phyloP scores from a whole-genome alignment of 2,888 invertebrate species.

The Spilarctia lutea region DNA sequence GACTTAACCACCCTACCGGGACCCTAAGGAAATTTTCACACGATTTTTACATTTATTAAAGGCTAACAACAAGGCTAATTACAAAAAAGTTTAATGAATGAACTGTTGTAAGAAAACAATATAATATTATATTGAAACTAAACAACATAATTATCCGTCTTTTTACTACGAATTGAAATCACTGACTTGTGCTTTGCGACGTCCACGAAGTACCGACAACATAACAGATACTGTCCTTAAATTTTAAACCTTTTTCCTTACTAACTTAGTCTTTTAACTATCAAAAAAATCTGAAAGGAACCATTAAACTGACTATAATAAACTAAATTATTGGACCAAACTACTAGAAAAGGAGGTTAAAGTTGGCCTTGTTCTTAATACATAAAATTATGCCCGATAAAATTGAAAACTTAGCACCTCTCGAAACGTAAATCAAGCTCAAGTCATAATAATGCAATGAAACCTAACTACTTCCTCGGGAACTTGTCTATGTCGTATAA shows the following conservation, averaged over 20 bases:
- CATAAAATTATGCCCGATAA: neutral
- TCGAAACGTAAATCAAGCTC: neutral
- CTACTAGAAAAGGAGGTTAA: neutral
- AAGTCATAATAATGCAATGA: neutral
- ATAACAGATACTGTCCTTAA: constrained; percentile 17
- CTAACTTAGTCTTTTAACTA: neutral
- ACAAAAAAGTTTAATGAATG: neutral
- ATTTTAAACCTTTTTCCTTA: neutral
- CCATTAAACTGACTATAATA: neutral
- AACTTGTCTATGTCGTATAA: neutral
- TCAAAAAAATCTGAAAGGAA: neutral
- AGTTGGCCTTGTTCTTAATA: neutral
- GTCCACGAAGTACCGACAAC: constrained; percentile 36
- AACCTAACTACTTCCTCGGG: constrained; percentile 1
- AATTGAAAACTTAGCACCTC: neutral
- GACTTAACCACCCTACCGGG: too few relatives aligned
- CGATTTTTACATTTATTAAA: neutral
- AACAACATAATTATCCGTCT: constrained; percentile 32
- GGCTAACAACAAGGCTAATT: neutral
- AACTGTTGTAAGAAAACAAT: neutral
- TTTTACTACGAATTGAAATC: constrained; percentile 45
- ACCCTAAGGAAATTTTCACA: too few relatives aligned
- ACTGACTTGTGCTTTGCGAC: constrained; percentile 47
- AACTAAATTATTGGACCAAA: neutral
- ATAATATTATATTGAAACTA: constrained; percentile 22